phyloP scores from a whole-genome alignment of 2,888 invertebrate genomes.

The Trisateles emortualis region DNA sequence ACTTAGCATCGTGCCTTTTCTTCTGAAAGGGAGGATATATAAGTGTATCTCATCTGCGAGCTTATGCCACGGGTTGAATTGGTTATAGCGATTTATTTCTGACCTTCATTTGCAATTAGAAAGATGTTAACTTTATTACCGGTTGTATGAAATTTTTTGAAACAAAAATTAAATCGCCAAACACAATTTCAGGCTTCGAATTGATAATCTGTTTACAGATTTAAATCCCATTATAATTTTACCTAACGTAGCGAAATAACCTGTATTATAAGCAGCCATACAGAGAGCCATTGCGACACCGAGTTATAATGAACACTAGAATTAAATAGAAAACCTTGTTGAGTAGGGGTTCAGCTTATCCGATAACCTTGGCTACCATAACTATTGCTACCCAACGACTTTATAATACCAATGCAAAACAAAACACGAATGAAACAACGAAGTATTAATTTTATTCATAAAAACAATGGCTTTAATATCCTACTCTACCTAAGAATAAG shows the following conservation, averaged over 20 bases:
- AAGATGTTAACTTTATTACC: too few relatives aligned
- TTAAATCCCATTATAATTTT: too few relatives aligned
- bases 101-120: too few relatives aligned
- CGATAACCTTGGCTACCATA: conserved; percentile 8
- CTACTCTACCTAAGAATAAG: conserved; percentile 5
- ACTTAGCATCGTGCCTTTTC: too few relatives aligned
- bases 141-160: too few relatives aligned
- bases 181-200: too few relatives aligned
- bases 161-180: too few relatives aligned
- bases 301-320: background rate
- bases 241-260: background rate
- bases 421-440: conserved; percentile 1
- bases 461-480: conserved; percentile 1
- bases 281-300: background rate
- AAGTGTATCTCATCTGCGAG: too few relatives aligned
- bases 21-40: too few relatives aligned
- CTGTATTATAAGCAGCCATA: background rate
- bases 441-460: conserved; percentile 4
- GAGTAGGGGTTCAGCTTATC: conserved; percentile 6
- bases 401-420: conserved; percentile 5
- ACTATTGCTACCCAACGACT: background rate
- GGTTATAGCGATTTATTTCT: too few relatives aligned
- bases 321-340: conserved; percentile 13
- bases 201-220: too few relatives aligned
- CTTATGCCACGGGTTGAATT: too few relatives aligned